These are phyloP conservation scores for Lithophane socia DNA, from an alignment of 2,888 invertebrate genomes.

Conservation along the genomic window DNA sequence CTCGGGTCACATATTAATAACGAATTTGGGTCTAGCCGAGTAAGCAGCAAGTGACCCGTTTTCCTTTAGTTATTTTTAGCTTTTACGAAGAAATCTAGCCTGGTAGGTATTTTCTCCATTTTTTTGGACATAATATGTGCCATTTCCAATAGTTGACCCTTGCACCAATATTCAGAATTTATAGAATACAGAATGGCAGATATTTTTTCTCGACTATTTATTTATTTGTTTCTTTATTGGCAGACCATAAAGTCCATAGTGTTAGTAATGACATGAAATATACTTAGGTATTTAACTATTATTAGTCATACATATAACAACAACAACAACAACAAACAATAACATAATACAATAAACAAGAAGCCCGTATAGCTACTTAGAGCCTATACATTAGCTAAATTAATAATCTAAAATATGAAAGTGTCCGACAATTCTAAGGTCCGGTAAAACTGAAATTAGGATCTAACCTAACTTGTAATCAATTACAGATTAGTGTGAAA, in stretches of 20 bases:
- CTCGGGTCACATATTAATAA: constrained; percentile 60
- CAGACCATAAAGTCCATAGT: too few relatives aligned
- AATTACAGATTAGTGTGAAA: background rate
- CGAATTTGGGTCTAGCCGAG: constrained; percentile 55
- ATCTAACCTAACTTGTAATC: background rate
- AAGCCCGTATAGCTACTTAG: too few relatives aligned
- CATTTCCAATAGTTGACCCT: background rate
- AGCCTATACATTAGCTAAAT: background rate
- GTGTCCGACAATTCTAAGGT: background rate
- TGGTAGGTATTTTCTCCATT: constrained; percentile 1
- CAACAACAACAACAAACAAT: too few relatives aligned
- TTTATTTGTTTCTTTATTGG: too few relatives aligned
- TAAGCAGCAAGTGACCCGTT: constrained; percentile 55
- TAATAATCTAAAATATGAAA: background rate
- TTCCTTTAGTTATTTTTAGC: constrained; percentile 38
- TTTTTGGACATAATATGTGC: background rate
- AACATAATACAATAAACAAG: too few relatives aligned
- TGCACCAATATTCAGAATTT: background rate
- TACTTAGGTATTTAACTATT: too few relatives aligned
- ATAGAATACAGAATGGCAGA: background rate
- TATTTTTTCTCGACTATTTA: background rate
- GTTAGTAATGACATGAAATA: too few relatives aligned
- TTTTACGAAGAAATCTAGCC: background rate
- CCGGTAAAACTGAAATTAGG: background rate
- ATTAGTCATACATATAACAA: too few relatives aligned